Evolutionary conservation across 2,113 vertebrate genomes (phyloP).

Genomic region (Elephas maximus): DNA sequence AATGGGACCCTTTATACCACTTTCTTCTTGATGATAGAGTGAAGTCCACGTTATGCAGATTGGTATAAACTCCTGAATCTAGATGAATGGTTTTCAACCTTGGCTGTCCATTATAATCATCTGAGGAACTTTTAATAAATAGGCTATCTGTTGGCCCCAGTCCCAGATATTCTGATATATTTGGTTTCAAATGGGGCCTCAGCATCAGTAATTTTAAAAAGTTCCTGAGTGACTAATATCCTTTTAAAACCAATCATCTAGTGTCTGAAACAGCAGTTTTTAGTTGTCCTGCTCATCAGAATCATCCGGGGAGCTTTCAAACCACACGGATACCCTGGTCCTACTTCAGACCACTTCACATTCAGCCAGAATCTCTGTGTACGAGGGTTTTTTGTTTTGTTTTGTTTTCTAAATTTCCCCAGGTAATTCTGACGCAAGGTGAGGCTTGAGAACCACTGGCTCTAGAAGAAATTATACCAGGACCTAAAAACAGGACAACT

Average conservation of each 20-base stretch:
- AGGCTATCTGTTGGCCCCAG: neutral
- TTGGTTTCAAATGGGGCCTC: neutral
- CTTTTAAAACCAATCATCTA: neutral
- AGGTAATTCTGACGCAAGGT: slow-evolving; percentile 2
- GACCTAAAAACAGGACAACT: neutral
- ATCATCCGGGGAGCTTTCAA: neutral
- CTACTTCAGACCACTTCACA: neutral
- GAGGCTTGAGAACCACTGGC: neutral
- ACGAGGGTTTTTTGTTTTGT: neutral
- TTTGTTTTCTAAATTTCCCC: neutral
- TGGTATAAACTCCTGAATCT: neutral
- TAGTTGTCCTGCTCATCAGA: neutral
- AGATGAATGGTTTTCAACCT: neutral
- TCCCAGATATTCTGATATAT: neutral
- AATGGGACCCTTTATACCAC: neutral
- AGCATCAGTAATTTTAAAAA: neutral
- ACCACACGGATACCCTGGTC: neutral
- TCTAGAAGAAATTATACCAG: neutral
- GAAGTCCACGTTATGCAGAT: neutral
- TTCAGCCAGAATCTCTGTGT: neutral
- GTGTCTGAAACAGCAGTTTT: neutral
- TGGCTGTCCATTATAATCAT: neutral
- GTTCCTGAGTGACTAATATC: neutral
- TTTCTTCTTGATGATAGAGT: neutral
- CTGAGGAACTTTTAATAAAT: neutral